A percentile compares a stretch with the other conserved stretches of the same genome.
Conservation (phyloP, 2,113 vertebrate genomes). For the Mobula birostris region DNA sequence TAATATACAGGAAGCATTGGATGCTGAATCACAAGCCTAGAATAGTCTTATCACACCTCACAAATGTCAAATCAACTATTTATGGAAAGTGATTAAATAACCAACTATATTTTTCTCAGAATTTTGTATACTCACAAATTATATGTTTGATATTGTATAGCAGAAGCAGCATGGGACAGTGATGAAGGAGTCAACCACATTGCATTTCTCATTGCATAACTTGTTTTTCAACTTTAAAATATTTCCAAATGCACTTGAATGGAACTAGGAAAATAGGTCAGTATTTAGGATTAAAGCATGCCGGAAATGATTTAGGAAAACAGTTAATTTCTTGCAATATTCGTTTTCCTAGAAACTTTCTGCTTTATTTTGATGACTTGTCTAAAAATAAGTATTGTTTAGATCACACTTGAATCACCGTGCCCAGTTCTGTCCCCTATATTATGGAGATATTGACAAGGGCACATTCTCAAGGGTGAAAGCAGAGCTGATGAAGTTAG, state of each 20-base stretch:
- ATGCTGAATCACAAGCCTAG: neutral
- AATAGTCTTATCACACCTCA: neutral
- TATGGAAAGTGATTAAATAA: neutral
- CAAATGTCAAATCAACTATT: neutral
- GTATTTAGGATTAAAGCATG: neutral
- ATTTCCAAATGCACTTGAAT: neutral
- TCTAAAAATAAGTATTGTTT: too few relatives aligned
- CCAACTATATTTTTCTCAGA: neutral
- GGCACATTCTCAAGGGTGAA: too few relatives aligned
- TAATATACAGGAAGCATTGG: neutral
- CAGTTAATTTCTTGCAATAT: too few relatives aligned
- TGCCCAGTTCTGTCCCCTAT: too few relatives aligned
- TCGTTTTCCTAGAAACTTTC: too few relatives aligned
- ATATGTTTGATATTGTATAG: neutral
- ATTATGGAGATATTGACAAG: too few relatives aligned
- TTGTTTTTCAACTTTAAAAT: neutral
- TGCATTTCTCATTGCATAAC: neutral
- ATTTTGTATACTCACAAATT: neutral
- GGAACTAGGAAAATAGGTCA: neutral
- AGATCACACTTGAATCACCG: too few relatives aligned
- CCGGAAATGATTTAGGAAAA: too few relatives aligned
- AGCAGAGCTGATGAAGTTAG: too few relatives aligned
- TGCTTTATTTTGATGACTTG: too few relatives aligned
- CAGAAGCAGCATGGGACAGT: neutral
- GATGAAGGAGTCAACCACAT: neutral